These are phyloP conservation scores for Crioceris asparagi DNA, from an alignment of 2,888 invertebrate genomes.

Conservation along the genomic window DNA sequence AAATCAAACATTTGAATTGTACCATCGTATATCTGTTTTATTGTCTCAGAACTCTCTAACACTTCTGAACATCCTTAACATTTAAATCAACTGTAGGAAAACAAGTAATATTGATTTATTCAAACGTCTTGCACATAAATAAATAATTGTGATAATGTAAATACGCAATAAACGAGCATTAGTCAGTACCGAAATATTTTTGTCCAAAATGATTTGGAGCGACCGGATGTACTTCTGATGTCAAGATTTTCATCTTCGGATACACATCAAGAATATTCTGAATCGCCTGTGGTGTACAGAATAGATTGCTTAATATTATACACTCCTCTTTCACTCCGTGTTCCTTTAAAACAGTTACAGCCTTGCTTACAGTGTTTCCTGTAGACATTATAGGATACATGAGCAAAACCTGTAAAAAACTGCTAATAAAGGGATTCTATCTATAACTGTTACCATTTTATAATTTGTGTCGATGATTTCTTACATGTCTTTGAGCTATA, in stretches of 20 bases:
- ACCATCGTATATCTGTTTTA: no score
- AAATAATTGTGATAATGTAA: no score
- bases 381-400: constrained; percentile 99
- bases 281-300: constrained; percentile 88
- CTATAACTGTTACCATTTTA: background rate
- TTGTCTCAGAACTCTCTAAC: no score
- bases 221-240: constrained; percentile 88
- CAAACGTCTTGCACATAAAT: no score
- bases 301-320: constrained; percentile 93
- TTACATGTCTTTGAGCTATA: constrained; percentile 64
- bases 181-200: constrained; percentile 98
- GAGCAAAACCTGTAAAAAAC: constrained; percentile 55
- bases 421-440: background rate
- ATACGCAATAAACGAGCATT: no score
- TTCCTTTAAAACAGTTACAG: constrained; percentile 87
- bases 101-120: no score
- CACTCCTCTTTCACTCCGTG: constrained; percentile 90
- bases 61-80: no score
- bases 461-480: constrained; percentile 7
- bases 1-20: no score
- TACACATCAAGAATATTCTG: constrained; percentile 74
- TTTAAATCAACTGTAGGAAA: no score
- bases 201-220: constrained; percentile 98
- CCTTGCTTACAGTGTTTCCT: constrained; percentile 90
- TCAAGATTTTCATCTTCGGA: constrained; percentile 86